Evolutionary conservation across 2,888 invertebrate genomes (phyloP).

Genomic region (Lydus trimaculatus): DNA sequence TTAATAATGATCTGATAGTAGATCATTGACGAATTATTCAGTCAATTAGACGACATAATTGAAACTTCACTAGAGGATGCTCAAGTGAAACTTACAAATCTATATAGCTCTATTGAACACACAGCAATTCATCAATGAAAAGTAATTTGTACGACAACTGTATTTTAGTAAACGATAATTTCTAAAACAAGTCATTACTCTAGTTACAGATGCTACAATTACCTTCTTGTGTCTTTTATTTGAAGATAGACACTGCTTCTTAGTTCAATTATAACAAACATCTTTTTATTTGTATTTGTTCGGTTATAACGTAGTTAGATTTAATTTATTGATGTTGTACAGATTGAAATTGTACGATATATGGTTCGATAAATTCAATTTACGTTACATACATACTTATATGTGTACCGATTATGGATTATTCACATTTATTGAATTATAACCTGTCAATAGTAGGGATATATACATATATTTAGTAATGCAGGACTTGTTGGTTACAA

Average conservation of each 20-base stretch:
- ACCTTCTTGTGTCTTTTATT: no score
- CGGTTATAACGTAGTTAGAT: not conserved
- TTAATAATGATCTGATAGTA: no score
- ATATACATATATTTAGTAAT: not conserved
- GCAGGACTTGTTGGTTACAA: not conserved
- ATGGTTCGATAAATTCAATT: not conserved
- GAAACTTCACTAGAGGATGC: no score
- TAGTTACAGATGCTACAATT: no score
- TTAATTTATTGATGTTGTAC: not conserved
- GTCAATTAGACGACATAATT: not conserved
- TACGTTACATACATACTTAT: not conserved
- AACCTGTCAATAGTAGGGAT: not conserved
- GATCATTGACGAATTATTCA: not conserved
- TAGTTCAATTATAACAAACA: no score
- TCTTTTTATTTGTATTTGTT: not conserved
- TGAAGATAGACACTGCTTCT: no score
- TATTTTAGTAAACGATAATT: no score
- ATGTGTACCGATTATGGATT: not conserved
- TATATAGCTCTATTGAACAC: not conserved
- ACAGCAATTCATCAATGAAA: not conserved
- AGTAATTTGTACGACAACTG: no score
- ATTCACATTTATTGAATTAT: not conserved
- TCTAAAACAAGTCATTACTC: no score
- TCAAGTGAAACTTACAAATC: not conserved
- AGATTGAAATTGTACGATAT: not conserved